Evolutionary conservation across 2,797 vertebrate species (phyloP).

Genomic region (Etheostoma perlongum): DNA sequence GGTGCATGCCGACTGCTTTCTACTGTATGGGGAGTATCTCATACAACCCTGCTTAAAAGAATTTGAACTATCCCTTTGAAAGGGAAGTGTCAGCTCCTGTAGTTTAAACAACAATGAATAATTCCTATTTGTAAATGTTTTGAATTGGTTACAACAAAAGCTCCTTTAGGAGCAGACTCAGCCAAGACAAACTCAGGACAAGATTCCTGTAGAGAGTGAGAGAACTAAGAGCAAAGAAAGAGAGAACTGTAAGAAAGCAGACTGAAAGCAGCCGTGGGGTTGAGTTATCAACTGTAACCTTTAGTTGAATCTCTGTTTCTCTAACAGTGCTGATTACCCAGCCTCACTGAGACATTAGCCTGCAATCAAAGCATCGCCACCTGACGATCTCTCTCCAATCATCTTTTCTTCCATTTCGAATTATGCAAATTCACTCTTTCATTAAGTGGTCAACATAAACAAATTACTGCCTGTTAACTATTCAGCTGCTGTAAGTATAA

Average conservation of each 20-base stretch:
- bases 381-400: slow-evolving; percentile 54
- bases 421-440: slow-evolving; percentile 52
- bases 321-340: slow-evolving; percentile 50
- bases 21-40: no score
- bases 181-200: neutral
- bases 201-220: slow-evolving; percentile 1
- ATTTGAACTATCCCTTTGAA: no score
- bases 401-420: slow-evolving; percentile 50
- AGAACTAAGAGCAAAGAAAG: neutral
- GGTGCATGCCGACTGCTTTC: no score
- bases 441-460: slow-evolving; percentile 56
- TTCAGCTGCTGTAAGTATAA: slow-evolving; percentile 12
- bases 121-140: neutral
- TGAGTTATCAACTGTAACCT: slow-evolving; percentile 27
- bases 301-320: slow-evolving; percentile 49
- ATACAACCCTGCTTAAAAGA: no score
- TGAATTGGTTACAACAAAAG: neutral
- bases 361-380: slow-evolving; percentile 51
- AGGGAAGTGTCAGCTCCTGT: neutral
- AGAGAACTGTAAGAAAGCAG: neutral
- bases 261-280: neutral
- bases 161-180: neutral
- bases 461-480: slow-evolving; percentile 27
- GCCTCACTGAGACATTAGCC: slow-evolving; percentile 28
- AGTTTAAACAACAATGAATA: neutral